Conservation (phyloP, 2,113 vertebrate species). For the Heterochromis multidens region DNA sequence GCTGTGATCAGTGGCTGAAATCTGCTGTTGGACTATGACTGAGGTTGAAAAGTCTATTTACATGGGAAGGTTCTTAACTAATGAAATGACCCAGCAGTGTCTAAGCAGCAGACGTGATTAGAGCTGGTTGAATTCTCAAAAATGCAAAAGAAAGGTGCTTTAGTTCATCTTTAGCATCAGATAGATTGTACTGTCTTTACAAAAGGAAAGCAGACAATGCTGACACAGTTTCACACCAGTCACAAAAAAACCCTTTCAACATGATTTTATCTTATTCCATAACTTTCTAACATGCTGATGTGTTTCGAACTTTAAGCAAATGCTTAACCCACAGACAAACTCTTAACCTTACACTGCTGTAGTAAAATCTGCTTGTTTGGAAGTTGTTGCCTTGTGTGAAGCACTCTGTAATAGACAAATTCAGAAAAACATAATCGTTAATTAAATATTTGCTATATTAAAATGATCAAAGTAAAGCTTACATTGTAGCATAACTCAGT, state of each 20-base stretch:
- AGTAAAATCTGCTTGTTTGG: not conserved
- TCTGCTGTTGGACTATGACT: not conserved
- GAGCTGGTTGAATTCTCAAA: not conserved
- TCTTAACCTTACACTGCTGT: not conserved
- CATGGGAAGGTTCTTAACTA: not conserved
- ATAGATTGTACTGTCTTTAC: not conserved
- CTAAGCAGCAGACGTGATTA: not conserved
- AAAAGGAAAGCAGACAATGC: not conserved
- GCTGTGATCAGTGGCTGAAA: not conserved
- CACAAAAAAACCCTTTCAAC: not conserved
- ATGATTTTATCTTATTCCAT: not conserved
- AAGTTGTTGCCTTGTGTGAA: not conserved
- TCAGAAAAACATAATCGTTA: not conserved
- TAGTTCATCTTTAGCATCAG: not conserved
- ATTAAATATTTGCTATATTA: not conserved
- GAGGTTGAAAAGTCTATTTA: not conserved
- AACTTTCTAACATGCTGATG: not conserved
- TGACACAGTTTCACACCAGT: not conserved
- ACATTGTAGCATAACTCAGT: not conserved
- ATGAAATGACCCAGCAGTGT: not conserved
- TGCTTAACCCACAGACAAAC: not conserved
- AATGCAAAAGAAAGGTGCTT: not conserved
- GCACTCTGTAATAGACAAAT: not conserved
- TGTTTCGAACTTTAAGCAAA: not conserved
- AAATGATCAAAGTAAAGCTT: not conserved